These are phyloP conservation scores for Salticus scenicus DNA, from an alignment of 2,888 invertebrate genomes.

Conservation along the genomic window DNA sequence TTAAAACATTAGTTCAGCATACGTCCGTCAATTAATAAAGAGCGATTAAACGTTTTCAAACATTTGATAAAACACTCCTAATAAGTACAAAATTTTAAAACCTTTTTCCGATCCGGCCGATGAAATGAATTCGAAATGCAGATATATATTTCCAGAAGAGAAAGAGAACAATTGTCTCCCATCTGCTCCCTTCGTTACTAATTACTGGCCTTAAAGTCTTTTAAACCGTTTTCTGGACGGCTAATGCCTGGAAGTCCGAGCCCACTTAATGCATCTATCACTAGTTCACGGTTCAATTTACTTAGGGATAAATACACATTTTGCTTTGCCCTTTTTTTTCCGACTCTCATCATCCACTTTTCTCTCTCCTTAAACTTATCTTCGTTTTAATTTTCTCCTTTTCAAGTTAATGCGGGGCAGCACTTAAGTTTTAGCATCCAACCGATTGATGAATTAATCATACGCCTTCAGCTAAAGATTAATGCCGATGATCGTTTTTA, in stretches of 20 bases:
- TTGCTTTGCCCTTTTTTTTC: not conserved
- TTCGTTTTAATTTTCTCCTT: slow-evolving; percentile 54
- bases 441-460: slow-evolving; percentile 62
- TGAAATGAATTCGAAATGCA: slow-evolving; percentile 2
- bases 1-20: too few species aligned
- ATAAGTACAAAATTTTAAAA: slow-evolving; percentile 15
- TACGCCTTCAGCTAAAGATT: slow-evolving; percentile 45
- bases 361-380: slow-evolving; percentile 14
- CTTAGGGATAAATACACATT: slow-evolving; percentile 22
- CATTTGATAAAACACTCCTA: slow-evolving; percentile 5
- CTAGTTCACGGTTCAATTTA: slow-evolving; percentile 8
- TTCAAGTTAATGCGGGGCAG: slow-evolving; percentile 40
- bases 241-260: not conserved
- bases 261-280: slow-evolving; percentile 29
- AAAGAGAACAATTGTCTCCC: slow-evolving; percentile 35
- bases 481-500: slow-evolving; percentile 54
- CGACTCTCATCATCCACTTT: not conserved
- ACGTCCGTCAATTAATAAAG: not conserved
- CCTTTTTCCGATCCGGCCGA: slow-evolving; percentile 26
- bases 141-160: not conserved
- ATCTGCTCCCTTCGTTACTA: slow-evolving; percentile 38
- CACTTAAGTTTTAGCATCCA: slow-evolving; percentile 57
- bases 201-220: slow-evolving; percentile 51
- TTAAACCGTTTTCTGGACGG: slow-evolving; percentile 1
- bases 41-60: not conserved